Evolutionary conservation across 2,888 invertebrate genomes (phyloP).

Genomic region (Acrocera orbiculus): DNA sequence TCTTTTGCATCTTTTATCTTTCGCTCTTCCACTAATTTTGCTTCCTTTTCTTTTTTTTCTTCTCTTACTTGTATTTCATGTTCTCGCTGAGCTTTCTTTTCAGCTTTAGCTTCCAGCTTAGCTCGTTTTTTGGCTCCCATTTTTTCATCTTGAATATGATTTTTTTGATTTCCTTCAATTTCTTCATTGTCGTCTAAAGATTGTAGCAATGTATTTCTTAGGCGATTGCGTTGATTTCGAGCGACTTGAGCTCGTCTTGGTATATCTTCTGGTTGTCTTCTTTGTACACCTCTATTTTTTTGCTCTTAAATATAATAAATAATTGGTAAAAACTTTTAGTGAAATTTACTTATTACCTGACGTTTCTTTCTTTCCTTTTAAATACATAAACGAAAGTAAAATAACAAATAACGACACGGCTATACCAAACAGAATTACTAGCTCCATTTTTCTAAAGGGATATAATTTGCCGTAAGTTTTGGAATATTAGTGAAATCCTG

Average conservation of each 20-base stretch:
- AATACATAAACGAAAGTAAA: conserved; percentile 28
- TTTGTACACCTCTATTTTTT: conserved; percentile 16
- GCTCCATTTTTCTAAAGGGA: conserved; percentile 33
- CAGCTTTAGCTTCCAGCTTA: conserved; percentile 85
- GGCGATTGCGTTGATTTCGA: conserved; percentile 43
- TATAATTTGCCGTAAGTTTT: too few relatives aligned
- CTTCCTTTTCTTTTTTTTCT: conserved; percentile 60
- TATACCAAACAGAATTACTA: conserved; percentile 31
- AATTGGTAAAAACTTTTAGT: too few relatives aligned
- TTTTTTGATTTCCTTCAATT: conserved; percentile 13
- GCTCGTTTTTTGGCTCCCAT: conserved; percentile 87
- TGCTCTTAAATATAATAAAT: conserved; percentile 12
- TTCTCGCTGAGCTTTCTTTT: conserved; percentile 66
- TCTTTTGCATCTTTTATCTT: conserved; percentile 54
- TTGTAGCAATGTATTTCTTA: conserved; percentile 17
- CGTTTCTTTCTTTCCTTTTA: conserved; percentile 17
- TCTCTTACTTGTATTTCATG: conserved; percentile 59
- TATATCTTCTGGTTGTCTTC: conserved; percentile 34
- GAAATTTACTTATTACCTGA: conserved; percentile 13
- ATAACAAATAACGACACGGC: conserved; percentile 29
- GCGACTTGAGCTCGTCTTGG: conserved; percentile 54
- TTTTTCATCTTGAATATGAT: conserved; percentile 43
- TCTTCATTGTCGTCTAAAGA: conserved; percentile 24
- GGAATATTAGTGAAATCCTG: too few relatives aligned
- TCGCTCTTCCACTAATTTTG: conserved; percentile 55